Evolutionary conservation across 2,797 vertebrate genomes (phyloP), one percentile per base, ranked within the genome.

Genomic region (Anguilla pacifica): DNA sequence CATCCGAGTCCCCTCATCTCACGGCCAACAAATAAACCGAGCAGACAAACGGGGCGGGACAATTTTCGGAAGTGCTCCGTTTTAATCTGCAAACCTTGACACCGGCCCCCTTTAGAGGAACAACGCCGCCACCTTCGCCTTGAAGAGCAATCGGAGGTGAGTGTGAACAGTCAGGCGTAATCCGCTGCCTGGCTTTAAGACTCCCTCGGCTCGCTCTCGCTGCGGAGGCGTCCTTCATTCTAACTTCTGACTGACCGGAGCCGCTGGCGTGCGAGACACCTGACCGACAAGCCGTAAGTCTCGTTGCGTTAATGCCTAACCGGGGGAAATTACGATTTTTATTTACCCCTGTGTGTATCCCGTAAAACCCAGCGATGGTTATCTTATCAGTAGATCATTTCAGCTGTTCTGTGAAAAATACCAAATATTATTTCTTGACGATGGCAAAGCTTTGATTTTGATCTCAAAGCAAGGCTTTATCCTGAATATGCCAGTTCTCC

Each of bases 41-140:
- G 61, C 2, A 22, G 61, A 64, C 61, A 64, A 64, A 64, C 25
- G 7, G 61, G 61, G 67, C 28, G n/a, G 67, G n/a, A 31, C 28
- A 7, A 72, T 72, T 31, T 39, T 28, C 6, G 7, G 67, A 70
- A 70, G n/a, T 9, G n/a, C 28, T 72, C 28, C 3, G 28, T 72
- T 72, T 72, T 72, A 72, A 72, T 72, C 67, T 28, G 31, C 67
- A 31, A 72, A 31, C 67, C 67, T 72, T 72, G 67, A 72, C 28
- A 2, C 64, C n/a, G 5, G n/a, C 64, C 64, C 19, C 28, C n/a
- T 28, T n/a, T 17, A 72, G 6, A 9, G 67, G 22, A 72, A 72
- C 67, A 28, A 72, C n/a, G 2, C 25, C 10, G n/a, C 67, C 67
- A 9, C 13, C 67, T 72, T 31, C n/a, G n/a, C n/a, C n/a, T 72